Percentiles rank a stretch among this genome's conserved stretches.
phyloP scores from a whole-genome alignment of 1,140 invertebrate genomes.

The Drosophila kurseongensis region DNA sequence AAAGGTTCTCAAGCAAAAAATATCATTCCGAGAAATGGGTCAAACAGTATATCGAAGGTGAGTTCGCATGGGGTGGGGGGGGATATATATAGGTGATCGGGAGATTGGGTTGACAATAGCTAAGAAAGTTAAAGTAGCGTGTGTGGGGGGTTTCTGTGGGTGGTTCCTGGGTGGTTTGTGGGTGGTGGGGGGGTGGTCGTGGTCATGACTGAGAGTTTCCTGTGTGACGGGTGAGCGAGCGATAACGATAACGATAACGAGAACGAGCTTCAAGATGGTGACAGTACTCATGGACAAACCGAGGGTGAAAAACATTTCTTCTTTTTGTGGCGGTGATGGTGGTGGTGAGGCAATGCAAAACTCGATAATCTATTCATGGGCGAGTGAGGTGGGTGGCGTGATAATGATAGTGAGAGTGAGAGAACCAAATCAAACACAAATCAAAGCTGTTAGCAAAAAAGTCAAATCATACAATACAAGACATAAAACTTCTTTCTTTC shows the following conservation, averaged over 20 bases:
- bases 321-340: conserved; percentile 14
- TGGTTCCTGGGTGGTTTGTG: conserved; percentile 13
- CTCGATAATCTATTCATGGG: conserved; percentile 22
- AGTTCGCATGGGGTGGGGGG: conserved; percentile 16
- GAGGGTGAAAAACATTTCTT: conserved; percentile 38
- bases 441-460: conserved; percentile 73
- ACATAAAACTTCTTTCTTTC: conserved; percentile 71
- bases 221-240: conserved; percentile 49
- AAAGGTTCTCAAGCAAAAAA: conserved; percentile 83
- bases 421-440: conserved; percentile 72
- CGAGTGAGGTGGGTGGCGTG: conserved; percentile 24
- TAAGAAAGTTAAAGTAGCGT: conserved; percentile 43
- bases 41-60: conserved; percentile 56
- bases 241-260: conserved; percentile 53
- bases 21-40: conserved; percentile 84
- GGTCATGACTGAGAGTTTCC: conserved; percentile 44
- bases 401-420: conserved; percentile 44
- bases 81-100: conserved; percentile 12
- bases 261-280: conserved; percentile 51
- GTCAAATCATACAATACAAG: conserved; percentile 71
- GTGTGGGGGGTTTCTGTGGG: conserved; percentile 39
- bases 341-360: conserved; percentile 19
- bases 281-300: conserved; percentile 44
- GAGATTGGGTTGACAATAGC: conserved; percentile 15
- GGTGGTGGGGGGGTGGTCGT: conserved; percentile 25